phyloP scores from a whole-genome alignment of 2,797 vertebrate genomes.

The Hephaestus fuliginosus region DNA sequence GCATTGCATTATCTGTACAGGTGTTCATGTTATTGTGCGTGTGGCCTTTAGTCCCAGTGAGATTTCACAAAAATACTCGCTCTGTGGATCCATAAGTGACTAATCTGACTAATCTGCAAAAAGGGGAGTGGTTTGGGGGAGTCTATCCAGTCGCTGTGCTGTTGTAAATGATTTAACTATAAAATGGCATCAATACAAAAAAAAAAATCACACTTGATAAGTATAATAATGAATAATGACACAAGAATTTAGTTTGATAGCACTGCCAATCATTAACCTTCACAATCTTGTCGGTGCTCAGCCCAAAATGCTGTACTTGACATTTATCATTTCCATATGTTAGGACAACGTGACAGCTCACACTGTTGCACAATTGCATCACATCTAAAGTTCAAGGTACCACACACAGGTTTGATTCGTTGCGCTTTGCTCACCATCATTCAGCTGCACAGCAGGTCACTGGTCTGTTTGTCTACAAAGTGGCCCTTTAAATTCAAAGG shows the following conservation, averaged over 20 bases:
- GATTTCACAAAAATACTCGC: neutral
- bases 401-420: neutral
- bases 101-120: constrained; percentile 1
- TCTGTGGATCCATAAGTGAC: neutral
- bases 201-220: neutral
- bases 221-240: neutral
- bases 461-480: constrained; percentile 20
- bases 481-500: constrained; percentile 38
- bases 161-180: neutral
- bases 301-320: constrained; percentile 51
- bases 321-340: constrained; percentile 68
- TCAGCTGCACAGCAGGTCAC: constrained; percentile 29
- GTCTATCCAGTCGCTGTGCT: neutral
- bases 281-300: constrained; percentile 37
- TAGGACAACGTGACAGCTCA: constrained; percentile 72
- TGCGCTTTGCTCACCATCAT: constrained; percentile 35
- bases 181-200: neutral
- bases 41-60: neutral
- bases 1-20: constrained; percentile 1
- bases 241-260: constrained; percentile 2
- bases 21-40: neutral
- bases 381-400: constrained; percentile 80
- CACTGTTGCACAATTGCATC: constrained; percentile 71
- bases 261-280: constrained; percentile 79
- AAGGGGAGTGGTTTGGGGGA: neutral